Evolutionary conservation across 1,140 invertebrate genomes (phyloP).

Genomic region (Scaptomyza graminum): DNA sequence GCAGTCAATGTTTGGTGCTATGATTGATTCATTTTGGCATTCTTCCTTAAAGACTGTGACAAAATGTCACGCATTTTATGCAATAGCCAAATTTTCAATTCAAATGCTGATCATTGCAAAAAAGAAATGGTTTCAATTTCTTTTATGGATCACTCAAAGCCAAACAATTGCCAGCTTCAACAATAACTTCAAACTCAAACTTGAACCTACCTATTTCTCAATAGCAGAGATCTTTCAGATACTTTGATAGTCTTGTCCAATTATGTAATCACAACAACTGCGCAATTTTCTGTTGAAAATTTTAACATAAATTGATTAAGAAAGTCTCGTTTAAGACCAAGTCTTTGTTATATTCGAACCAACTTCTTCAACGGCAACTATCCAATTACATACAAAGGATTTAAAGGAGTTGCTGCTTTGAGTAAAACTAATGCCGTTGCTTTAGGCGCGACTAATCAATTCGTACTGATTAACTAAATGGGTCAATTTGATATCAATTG

Average conservation of each 20-base stretch:
- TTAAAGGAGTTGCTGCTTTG: slow-evolving; percentile 35
- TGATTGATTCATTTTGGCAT: slow-evolving; percentile 74
- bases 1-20: slow-evolving; percentile 63
- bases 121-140: neutral
- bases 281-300: slow-evolving; percentile 68
- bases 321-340: neutral
- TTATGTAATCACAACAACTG: slow-evolving; percentile 74
- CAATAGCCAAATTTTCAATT: neutral
- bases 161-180: slow-evolving; percentile 2
- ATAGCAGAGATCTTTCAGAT: slow-evolving; percentile 13
- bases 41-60: slow-evolving; percentile 37
- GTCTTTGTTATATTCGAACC: slow-evolving; percentile 22
- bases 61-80: slow-evolving; percentile 42
- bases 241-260: slow-evolving; percentile 16
- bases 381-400: slow-evolving; percentile 27
- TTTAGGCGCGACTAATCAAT: slow-evolving; percentile 64
- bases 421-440: slow-evolving; percentile 68
- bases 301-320: slow-evolving; percentile 9
- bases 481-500: slow-evolving; percentile 77
- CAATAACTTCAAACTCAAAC: too few species aligned
- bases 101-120: neutral
- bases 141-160: neutral
- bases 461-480: slow-evolving; percentile 72
- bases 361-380: slow-evolving; percentile 45
- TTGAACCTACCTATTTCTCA: slow-evolving; percentile 51